Conservation (phyloP, 2,113 vertebrate species). For the human region GRCh38 chr4:154314501-154315000, state of each 20-base stretch:
- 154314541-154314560: conserved; percentile 2
- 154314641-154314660: neutral
- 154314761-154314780: neutral
- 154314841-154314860: no score
- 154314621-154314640: neutral
- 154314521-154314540: neutral
- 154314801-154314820: no score
- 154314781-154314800: neutral
- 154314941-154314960: conserved; percentile 16
- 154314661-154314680: neutral
- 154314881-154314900: neutral
- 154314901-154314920: neutral
- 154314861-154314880: neutral
- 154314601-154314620: neutral
- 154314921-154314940: neutral
- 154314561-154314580: neutral
- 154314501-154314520: neutral
- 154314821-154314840: no score
- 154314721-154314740: neutral
- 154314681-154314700: neutral
- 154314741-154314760: neutral
- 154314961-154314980: conserved; percentile 13
- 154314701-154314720: neutral
- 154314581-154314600: neutral
- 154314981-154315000: neutral